Evolutionary conservation across 2,113 vertebrate genomes (phyloP), one percentile per base, ranked within the genome.

Genomic region (Lamprotornis superbus): DNA sequence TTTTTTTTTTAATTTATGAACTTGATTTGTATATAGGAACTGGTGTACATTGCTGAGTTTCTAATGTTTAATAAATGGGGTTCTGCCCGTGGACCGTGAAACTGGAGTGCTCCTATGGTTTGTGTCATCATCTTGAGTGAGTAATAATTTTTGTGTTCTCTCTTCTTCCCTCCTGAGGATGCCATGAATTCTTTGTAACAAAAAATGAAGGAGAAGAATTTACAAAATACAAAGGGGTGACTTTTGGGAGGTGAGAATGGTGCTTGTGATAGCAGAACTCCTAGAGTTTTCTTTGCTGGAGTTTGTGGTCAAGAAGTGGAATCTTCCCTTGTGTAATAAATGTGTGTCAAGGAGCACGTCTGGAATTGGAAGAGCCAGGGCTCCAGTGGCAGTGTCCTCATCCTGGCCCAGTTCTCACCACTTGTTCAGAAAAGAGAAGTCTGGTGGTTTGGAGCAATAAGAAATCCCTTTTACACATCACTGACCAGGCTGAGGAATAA

Each of bases 21-120:
- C 57, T 94, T 97, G 93, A 96, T 98, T 95, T 97, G 95, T 97
- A 95, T 77, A 91, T 97, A 95, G 95, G 95, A 95, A 90, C 79
- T 50, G 59, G 61, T 96, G 94, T 91, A 97, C 95, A 97, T 95
- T 92, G 96, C 46, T 90, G 90, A 92, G 83, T 97, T 97, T 97
- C 94, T 96, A 95, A 97, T 68, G 91, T 93, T 97, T 77, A 97
- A 97, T 98, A 97, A 97, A 97, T 22, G 88, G 63, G 87, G 74
- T 95, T 68, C 90, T 81, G 90, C 64, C 80, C 42, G 4, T 8
- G 87, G 75, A 75, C 93, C 23, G 0, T 87, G 84, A 94, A 95
- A 92, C 68, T 28, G 9, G 77, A 93, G 57, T 24, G 33, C 35
- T 77, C 33, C 22, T 65, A 46, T 81, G n/a, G 18, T 96, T 90